phyloP scores from a whole-genome alignment of 2,113 vertebrate genomes.

The Chitala chitala region DNA sequence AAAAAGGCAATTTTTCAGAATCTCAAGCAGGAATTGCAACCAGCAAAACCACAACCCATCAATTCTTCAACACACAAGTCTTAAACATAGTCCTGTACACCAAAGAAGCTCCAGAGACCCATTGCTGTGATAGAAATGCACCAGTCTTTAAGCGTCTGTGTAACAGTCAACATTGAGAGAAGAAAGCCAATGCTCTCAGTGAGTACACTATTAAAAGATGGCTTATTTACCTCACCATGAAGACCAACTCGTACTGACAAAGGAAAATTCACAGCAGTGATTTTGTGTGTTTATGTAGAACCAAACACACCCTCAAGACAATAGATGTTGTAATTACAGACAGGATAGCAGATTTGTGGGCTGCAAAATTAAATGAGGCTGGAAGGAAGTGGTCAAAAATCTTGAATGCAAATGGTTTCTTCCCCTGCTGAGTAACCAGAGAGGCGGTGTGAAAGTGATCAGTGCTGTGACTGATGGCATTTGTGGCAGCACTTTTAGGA shows the following conservation, averaged over 20 bases:
- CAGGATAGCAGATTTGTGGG: not conserved
- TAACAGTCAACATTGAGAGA: not conserved
- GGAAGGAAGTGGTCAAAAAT: not conserved
- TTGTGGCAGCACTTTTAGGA: no score
- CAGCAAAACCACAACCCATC: not conserved
- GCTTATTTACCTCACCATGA: not conserved
- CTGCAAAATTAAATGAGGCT: not conserved
- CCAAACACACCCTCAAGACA: not conserved
- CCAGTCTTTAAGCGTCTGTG: not conserved
- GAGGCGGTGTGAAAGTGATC: no score
- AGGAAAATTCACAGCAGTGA: no score
- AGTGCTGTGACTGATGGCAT: no score
- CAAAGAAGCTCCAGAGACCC: not conserved
- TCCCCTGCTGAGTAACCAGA: not conserved
- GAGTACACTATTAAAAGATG: not conserved
- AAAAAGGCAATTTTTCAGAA: not conserved
- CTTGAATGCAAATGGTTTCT: not conserved
- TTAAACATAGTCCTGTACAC: not conserved
- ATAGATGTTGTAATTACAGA: not conserved
- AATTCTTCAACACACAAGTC: not conserved
- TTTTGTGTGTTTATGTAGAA: no score
- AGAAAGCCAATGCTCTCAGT: not conserved
- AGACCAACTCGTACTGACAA: not conserved
- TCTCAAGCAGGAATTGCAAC: not conserved
- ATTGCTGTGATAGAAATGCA: not conserved